Base-by-base conservation (phyloP, 2,797 vertebrate genomes). In the Etheostoma nigrum region DNA sequence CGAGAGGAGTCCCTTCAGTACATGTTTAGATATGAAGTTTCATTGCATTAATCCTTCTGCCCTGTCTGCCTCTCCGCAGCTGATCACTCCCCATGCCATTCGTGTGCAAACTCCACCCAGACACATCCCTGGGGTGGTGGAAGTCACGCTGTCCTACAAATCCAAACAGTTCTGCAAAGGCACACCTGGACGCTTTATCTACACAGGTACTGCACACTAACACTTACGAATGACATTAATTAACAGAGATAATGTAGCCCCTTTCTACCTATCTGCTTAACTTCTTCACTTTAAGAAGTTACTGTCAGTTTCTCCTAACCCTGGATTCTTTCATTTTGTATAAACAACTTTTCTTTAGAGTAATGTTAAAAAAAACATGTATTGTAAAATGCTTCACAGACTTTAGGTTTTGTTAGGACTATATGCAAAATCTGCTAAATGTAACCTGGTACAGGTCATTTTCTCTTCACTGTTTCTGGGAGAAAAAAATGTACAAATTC, bases 131-230 rank as follows among this genome's bases (percentile, higher is more conserved):
- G 98, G 98, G 54, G 98, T 99, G 76, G 98, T 99, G 89, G 98
- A 99, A 94, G 98, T 99, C 90, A 99, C 97, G 90, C 93, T 99
- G 95, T 99, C 98, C 93, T 99, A 99, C 95, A 99, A 99, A 90
- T 99, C 98, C 45, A 99, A 99, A 93, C 98, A 99, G 91, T 99
- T 99, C 93, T 99, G 98, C 95, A 99, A 99, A 94, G 98, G 98
- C 86, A 98, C 98, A 25, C 98, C 98, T 67, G 98, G 98, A 84
- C 96, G 98, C 92, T 99, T 99, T 96, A 99, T 99, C 94, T 99
- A 99, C 91, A 99, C 98, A 96, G 98, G 98, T 99, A 96, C 94
- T 8, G 45, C 5, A 5, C 70, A 47, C 54, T 12, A 49, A 59
- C 57, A 67, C 40, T 62, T n/a, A 61, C 59, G 61, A 67, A 79